Conservation (phyloP, 1,140 invertebrate genomes). For the Bombyx mandarina region DNA sequence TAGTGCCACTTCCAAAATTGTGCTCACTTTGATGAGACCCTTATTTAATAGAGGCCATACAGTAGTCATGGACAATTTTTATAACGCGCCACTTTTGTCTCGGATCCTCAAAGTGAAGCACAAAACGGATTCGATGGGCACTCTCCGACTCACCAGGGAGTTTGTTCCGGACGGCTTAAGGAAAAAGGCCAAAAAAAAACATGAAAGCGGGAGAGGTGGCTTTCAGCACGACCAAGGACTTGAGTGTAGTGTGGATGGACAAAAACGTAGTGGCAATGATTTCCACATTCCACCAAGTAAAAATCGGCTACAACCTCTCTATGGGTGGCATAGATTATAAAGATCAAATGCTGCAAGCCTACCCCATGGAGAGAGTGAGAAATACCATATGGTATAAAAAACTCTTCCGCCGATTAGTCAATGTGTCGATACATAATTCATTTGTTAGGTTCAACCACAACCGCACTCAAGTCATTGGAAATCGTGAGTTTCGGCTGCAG, state of each 20-base stretch:
- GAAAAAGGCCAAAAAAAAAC: conserved; percentile 9
- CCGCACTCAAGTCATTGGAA: neutral
- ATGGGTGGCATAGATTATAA: conserved; percentile 16
- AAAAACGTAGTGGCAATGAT: conserved; percentile 10
- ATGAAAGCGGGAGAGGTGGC: conserved; percentile 13
- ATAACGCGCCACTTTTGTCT: no score
- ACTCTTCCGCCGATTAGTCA: no score
- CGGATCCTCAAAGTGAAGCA: conserved; percentile 9
- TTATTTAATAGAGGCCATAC: conserved; percentile 12
- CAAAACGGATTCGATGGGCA: conserved; percentile 16
- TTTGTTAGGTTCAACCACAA: neutral
- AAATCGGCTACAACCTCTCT: conserved; percentile 9
- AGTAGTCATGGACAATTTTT: conserved; percentile 9
- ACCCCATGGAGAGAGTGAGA: conserved; percentile 8
- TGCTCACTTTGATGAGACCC: conserved; percentile 13
- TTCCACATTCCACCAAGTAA: conserved; percentile 10
- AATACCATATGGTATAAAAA: neutral
- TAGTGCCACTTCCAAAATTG: conserved; percentile 14
- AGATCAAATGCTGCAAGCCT: conserved; percentile 12
- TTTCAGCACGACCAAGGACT: conserved; percentile 13
- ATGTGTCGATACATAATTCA: neutral
- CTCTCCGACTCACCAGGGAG: conserved; percentile 12
- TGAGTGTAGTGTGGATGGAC: conserved; percentile 16
- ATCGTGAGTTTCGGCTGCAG: neutral
- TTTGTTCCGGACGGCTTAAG: conserved; percentile 9